phyloP scores from a whole-genome alignment of 2,888 invertebrate genomes.

The Amblyteles armatorius region DNA sequence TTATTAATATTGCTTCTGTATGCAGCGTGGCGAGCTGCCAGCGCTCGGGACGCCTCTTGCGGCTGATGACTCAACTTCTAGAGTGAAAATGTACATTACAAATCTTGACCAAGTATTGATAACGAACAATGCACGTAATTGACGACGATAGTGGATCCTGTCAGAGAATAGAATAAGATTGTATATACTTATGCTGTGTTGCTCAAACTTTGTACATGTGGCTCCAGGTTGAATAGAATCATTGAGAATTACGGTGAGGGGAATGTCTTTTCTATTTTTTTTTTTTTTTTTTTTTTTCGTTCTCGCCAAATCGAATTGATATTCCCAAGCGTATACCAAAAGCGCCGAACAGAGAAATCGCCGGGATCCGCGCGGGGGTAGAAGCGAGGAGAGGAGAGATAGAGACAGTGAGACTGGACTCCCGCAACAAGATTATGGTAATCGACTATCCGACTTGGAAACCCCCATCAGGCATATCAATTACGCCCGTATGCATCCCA shows the following conservation, averaged over 20 bases:
- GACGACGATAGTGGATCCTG: background rate
- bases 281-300: constrained; percentile 69
- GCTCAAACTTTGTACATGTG: constrained; percentile 34
- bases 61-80: too few relatives aligned
- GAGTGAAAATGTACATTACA: background rate
- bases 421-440: constrained; percentile 83
- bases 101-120: background rate
- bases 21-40: too few relatives aligned
- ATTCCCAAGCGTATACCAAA: constrained; percentile 72
- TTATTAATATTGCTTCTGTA: background rate
- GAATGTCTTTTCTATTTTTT: constrained; percentile 65
- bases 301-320: constrained; percentile 75
- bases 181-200: background rate
- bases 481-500: constrained; percentile 82
- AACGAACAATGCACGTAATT: constrained; percentile 16
- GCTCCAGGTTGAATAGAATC: constrained; percentile 29
- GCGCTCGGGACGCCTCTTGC: too few relatives aligned
- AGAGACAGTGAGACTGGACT: constrained; percentile 61
- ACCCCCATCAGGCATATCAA: constrained; percentile 83
- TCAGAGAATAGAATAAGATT: background rate
- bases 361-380: constrained; percentile 54
- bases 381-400: constrained; percentile 1
- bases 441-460: constrained; percentile 83
- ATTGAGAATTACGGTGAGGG: constrained; percentile 14
- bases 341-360: constrained; percentile 70